Base-by-base conservation (phyloP, 2,113 vertebrate genomes). In the Dipodomys spectabilis region DNA sequence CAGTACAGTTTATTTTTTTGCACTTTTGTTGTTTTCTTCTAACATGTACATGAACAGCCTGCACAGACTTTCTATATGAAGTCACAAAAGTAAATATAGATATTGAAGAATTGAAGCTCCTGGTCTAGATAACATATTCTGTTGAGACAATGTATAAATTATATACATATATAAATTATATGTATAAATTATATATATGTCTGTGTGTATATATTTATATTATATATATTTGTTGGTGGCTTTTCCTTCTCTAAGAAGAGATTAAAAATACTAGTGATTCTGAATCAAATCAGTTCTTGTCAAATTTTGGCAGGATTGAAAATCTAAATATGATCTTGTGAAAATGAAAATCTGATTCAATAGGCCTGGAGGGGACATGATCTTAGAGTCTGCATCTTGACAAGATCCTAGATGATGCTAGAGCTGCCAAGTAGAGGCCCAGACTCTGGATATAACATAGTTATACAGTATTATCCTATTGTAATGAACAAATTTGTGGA, bases 401-500 rank as follows among this genome's bases (percentile, higher is more conserved):
- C 60, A 25, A 73, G 22, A 27, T 79, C 71, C 68, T 10, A 62
- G 65, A 32, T 79, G 57, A 83, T 44, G 12, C 5, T 27, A 6
- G 23, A 82, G 71, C 49, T 35, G 8, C 22, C 16, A 7, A 25
- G 32, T 20, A 18, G 2, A 87, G 39, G 44, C 35, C 2, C 4
- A 91, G 72, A 44, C 16, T 78, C 49, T 15, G 18, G 27, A 22
- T 12, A 23, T 20, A 44, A 25, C 7, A 2, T 64, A 32, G 22
- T 79, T 77, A 60, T 87, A 49, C 85, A 78, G 32, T 39, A 49
- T 67, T 81, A 53, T 88, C 30, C 27, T 27, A 68, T 60, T 11
- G 78, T 94, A 89, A 57, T 45, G 87, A 82, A 5, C 69, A 91
- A 15, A 94, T 71, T 79, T 75, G 86, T 20, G 91, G 49, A 89